Base-by-base conservation (phyloP, 2,113 vertebrate species). In the Coracopsis vasa region DNA sequence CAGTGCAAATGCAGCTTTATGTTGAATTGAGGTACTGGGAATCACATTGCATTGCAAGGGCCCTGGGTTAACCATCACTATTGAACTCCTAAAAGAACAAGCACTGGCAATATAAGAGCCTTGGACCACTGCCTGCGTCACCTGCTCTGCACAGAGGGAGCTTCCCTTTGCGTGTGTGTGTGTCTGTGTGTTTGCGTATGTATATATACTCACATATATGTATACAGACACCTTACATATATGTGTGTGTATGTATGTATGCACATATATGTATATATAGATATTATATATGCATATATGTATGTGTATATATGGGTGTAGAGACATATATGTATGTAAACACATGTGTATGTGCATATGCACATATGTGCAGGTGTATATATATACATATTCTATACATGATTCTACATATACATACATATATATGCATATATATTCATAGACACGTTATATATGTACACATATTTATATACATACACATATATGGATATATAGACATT, bases 11-110 rank as follows among this genome's bases (percentile, higher is more conserved):
- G 18, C 50, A n/a, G 86, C 28, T 3, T 41, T 9, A 1, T 18
- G 37, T 25, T 37, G 33, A 13, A 25, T 35, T 50, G 5, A 11
- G 47, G 61, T 4, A 13, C 39, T 21, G n/a, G 29, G 39, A 47
- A 7, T 16, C 48, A 2, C 37, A 20, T 12, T 5, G 5, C 7
- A 2, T 17, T 54, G 74, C 80, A 25, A 4, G 12, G 25, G 25
- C 51, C 21, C 45, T 6, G 60, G 16, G 29, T 4, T 54, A 17
- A 37, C 21, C 17, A 10, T 6, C 42, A 4, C 27, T 1, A 3
- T 1, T 35, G 39, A 33, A 16, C 33, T 54, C 44, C 28, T 3
- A 0, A 2, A 42, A 29, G 25, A 53, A 6, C 5, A 5, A 58
- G 31, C 39, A 7, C 20, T 5, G n/a, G 37, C n/a, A 17, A 4